phyloP scores from a whole-genome alignment of 2,113 vertebrate species.

The Corythaeola cristata region DNA sequence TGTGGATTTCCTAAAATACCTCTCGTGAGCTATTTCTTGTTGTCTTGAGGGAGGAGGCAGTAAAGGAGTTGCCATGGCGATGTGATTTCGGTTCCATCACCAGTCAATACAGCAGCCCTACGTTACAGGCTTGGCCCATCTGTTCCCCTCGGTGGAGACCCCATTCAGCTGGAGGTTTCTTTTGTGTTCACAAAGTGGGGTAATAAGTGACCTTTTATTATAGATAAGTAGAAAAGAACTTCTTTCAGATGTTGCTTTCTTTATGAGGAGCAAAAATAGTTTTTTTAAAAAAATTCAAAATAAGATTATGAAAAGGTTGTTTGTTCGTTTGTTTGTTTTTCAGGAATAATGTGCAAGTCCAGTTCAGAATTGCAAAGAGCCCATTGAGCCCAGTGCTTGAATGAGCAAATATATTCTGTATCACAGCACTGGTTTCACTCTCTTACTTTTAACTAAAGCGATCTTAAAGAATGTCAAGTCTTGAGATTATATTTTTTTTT shows the following conservation, averaged over 20 bases:
- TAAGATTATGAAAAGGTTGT: not conserved
- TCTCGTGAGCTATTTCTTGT: constrained; percentile 41
- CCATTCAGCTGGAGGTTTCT: constrained; percentile 51
- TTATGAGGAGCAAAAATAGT: accelerated
- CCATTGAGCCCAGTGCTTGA: not conserved
- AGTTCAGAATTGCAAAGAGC: not conserved
- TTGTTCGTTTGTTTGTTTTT: not conserved
- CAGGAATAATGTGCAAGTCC: not conserved
- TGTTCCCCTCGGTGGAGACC: constrained; percentile 43
- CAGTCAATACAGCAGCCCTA: constrained; percentile 44
- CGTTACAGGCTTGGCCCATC: constrained; percentile 33
- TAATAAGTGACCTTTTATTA: constrained; percentile 26
- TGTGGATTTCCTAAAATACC: constrained; percentile 56
- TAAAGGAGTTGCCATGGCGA: constrained; percentile 41
- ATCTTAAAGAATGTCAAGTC: not conserved
- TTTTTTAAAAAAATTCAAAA: not conserved
- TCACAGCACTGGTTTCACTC: not conserved
- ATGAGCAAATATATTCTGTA: not conserved
- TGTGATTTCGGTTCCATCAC: constrained; percentile 12
- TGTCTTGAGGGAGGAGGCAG: constrained; percentile 43
- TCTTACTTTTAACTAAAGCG: not conserved
- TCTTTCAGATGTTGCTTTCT: not conserved
- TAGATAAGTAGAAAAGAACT: not conserved
- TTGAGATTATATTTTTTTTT: not conserved
- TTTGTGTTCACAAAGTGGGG: constrained; percentile 29